Evolutionary conservation across 2,888 invertebrate genomes (phyloP).

Genomic region (Erebia palarica): DNA sequence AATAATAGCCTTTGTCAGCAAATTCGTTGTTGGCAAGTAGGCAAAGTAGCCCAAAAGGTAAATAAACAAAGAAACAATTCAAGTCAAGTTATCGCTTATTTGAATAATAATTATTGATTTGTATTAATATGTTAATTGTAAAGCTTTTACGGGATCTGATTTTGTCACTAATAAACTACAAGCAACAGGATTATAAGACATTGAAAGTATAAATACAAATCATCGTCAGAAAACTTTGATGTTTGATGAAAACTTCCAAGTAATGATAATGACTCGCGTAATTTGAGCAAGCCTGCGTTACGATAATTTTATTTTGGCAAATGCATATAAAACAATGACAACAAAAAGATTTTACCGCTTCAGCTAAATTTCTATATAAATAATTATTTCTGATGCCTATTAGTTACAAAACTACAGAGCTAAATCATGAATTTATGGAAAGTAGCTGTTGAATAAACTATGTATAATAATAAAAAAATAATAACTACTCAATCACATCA

Average conservation of each 20-base stretch:
- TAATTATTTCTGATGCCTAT: not conserved
- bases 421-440: no score
- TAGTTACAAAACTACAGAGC: not conserved
- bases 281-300: conserved; percentile 6
- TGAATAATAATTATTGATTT: not conserved
- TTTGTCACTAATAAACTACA: not conserved
- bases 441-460: not conserved
- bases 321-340: not conserved
- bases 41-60: not conserved
- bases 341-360: not conserved
- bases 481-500: not conserved
- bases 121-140: not conserved
- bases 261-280: conserved; percentile 14
- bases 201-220: conserved; percentile 1
- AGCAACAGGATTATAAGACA: not conserved
- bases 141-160: not conserved
- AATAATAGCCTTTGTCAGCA: no score
- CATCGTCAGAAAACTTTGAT: conserved; percentile 10
- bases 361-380: not conserved
- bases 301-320: not conserved
- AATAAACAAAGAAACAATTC: not conserved
- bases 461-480: not conserved
- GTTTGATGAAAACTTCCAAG: conserved; percentile 11
- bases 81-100: not conserved
- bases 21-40: not conserved